Base-by-base conservation (phyloP, 2,888 invertebrate species). In the Exocentrus adspersus region DNA sequence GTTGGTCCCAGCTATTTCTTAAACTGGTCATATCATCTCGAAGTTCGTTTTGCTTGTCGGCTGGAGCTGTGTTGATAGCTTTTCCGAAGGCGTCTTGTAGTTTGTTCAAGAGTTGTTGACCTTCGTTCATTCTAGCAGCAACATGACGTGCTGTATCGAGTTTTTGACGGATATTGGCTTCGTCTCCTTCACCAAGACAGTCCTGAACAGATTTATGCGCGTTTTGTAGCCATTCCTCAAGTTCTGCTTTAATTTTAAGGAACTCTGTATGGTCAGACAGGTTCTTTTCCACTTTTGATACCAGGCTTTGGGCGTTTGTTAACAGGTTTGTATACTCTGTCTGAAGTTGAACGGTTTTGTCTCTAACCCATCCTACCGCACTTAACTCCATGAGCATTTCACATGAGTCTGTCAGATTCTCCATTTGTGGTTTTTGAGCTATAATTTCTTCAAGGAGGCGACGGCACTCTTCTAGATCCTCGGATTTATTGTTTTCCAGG, bases 251-350 rank as follows among this genome's bases (percentile, higher is more conserved):
- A 14, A 93, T 93, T 75, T 93, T 93, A 5, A 94, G 86, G 81
- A 96, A 95, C 78, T 96, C 95, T 0, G 93, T 94, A 77, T 95
- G 95, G 80, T 96, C 95, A 0, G 93, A 92, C 0, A 97, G 84
- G 80, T 93, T 94, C 84, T 95, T 94, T 79, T 97, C 95, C 9
- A 95, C 91, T 78, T 92, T 92, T 1, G 93, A 91, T 16, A 95
- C 91, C 41, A 94, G 84, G 78, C 88, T 90, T 85, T 95, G 95
- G 21, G 91, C 90, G 67, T 89, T 89, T 0, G 93, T 92, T 21
- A 95, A 80, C 10, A 95, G 81, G 69, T 90, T 89, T 0, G 93
- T 92, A 77, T 95, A 95, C 61, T 89, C 88, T 1, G 92, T 90
- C 83, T 95, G 95, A 0, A 93, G 83, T 75, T 92, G 91, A 0